A percentile compares a stretch with the other conserved stretches of the same genome.
These are phyloP conservation scores for Baronia brevicornis DNA, from an alignment of 2,888 invertebrate species.

Conservation along the genomic window DNA sequence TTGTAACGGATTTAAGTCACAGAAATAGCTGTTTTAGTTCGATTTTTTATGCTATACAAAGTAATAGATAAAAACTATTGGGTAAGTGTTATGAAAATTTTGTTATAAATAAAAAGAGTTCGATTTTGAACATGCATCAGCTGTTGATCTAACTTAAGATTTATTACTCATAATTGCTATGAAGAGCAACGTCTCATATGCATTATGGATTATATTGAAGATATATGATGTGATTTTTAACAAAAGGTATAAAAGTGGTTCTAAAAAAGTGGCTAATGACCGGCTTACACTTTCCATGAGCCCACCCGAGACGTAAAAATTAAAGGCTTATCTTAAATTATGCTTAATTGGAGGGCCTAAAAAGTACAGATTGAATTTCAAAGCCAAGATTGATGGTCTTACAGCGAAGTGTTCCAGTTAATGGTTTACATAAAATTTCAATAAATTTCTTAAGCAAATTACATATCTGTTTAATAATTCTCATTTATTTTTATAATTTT, in stretches of 20 bases:
- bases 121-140: slow-evolving; percentile 29
- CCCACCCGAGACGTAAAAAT: slow-evolving; percentile 70
- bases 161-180: slow-evolving; percentile 72
- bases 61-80: slow-evolving; percentile 10
- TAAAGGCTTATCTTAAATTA: slow-evolving; percentile 73
- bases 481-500: slow-evolving; percentile 14
- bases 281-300: slow-evolving; percentile 58
- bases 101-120: slow-evolving; percentile 12
- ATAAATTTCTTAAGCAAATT: slow-evolving; percentile 40
- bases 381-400: slow-evolving; percentile 64
- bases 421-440: slow-evolving; percentile 35
- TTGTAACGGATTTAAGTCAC: slow-evolving; percentile 47
- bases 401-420: slow-evolving; percentile 40
- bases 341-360: slow-evolving; percentile 69
- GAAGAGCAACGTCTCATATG: slow-evolving; percentile 57
- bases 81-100: slow-evolving; percentile 16
- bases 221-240: slow-evolving; percentile 60
- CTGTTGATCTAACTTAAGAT: slow-evolving; percentile 63
- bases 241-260: slow-evolving; percentile 55
- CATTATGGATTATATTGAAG: slow-evolving; percentile 63
- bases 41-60: too few relatives aligned
- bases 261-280: slow-evolving; percentile 62
- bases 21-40: slow-evolving; percentile 40
- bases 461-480: slow-evolving; percentile 29
- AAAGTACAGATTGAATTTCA: slow-evolving; percentile 67